Percentiles rank a stretch among this genome's conserved stretches.
Evolutionary conservation across 2,888 invertebrate genomes (phyloP).

Genomic region (Anticlea derivata): DNA sequence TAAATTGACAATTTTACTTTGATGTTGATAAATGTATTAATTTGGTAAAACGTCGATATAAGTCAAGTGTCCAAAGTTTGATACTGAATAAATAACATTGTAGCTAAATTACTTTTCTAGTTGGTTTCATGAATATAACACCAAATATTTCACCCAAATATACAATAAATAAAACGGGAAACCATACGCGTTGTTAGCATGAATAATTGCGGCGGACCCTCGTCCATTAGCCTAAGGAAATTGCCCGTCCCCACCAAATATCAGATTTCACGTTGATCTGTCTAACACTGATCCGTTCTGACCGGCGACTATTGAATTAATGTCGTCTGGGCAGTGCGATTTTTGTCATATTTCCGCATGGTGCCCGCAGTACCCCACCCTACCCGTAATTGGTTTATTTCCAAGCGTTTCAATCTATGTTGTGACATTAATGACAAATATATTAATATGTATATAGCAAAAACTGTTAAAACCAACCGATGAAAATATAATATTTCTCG

Average conservation of each 20-base stretch:
- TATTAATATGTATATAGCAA: no score
- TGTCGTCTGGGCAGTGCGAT: conserved; percentile 73
- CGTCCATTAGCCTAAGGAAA: conserved; percentile 76
- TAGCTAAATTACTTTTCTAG: no score
- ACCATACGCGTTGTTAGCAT: conserved; percentile 51
- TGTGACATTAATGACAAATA: neutral
- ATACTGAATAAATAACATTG: no score
- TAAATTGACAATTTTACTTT: conserved; percentile 19
- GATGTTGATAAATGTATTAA: neutral
- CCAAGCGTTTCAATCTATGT: conserved; percentile 21
- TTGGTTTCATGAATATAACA: neutral
- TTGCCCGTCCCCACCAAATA: conserved; percentile 76
- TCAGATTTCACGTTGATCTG: conserved; percentile 81
- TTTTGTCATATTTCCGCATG: conserved; percentile 74
- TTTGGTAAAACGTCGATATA: no score
- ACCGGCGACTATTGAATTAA: conserved; percentile 79
- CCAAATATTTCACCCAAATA: conserved; percentile 10
- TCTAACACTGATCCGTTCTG: conserved; percentile 76
- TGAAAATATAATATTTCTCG: no score
- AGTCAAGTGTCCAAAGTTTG: no score
- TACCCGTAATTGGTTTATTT: conserved; percentile 31
- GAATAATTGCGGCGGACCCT: conserved; percentile 66
- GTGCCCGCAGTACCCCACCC: conserved; percentile 49
- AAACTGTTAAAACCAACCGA: no score
- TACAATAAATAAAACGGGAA: conserved; percentile 21